Base-by-base conservation (phyloP, 2,113 vertebrate genomes). In the Hippoglossus stenolepis region DNA sequence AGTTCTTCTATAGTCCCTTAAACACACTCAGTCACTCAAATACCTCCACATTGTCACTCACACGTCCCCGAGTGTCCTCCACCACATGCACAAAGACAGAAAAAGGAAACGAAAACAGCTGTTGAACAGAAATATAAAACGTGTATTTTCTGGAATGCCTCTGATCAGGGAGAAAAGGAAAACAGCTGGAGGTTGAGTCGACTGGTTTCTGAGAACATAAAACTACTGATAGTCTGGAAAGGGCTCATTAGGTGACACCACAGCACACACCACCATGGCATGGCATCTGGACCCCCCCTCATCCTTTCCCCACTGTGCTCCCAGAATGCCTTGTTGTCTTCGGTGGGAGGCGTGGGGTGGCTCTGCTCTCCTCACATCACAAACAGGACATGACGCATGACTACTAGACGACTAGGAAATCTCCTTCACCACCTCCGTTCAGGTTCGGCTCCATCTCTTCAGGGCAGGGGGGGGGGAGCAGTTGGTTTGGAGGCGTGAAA, bases 111-210 rank as follows among this genome's bases (percentile, higher is more conserved):
- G 64, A 62, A 79, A 80, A 83, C 77, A 87, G 65, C 78, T 61
- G 71, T 60, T 80, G 57, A 92, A 90, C 83, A 75, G 74, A 77
- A 78, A 87, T 87, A 89, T 85, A 85, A 91, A 93, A 93, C 91
- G 89, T 88, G 78, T 82, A 90, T 65, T 85, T 80, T 81, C 77
- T 93, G 88, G 89, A 94, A 94, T 93, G 89, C 87, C 91, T 93
- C 89, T 79, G 79, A 87, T 73, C 49, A 49, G 59, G 62, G 13
- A 60, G 79, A 78, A 66, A 72, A 75, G 54, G 66, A 72, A 71
- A 61, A 51, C 49, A 17, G 77, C 62, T 24, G 66, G 72, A 86
- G 73, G 76, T 70, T 28, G 76, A 79, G 65, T 79, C 54, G 24
- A 57, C 58, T 31, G 73, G 73, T 73, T 75, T 73, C 54, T 45